A percentile compares a stretch with the other conserved stretches of the same genome.
Conservation (phyloP, 2,797 vertebrate species). For the Tarsius wallacei region DNA sequence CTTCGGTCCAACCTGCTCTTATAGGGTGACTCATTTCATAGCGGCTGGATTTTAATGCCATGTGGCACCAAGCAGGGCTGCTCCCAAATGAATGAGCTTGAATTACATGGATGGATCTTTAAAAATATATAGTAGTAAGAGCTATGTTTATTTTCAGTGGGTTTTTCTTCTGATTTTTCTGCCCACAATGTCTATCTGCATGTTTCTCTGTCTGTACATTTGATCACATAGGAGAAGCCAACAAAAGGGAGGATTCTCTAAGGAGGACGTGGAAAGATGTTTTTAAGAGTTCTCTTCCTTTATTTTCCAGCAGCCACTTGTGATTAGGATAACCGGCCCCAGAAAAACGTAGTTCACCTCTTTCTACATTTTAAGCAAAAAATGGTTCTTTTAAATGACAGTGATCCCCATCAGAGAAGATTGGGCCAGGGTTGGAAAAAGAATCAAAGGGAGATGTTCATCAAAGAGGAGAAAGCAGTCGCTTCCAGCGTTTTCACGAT, state of each 20-base stretch:
- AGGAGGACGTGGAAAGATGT: not conserved
- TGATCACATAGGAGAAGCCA: not conserved
- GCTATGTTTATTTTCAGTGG: conserved; percentile 40
- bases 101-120: conserved; percentile 22
- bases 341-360: not conserved
- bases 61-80: not conserved
- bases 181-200: not conserved
- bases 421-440: not conserved
- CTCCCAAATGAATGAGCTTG: conserved; percentile 61
- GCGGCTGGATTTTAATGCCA: not conserved
- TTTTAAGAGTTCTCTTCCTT: not conserved
- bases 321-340: not conserved
- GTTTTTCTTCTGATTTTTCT: not conserved
- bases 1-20: conserved; percentile 39
- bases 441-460: not conserved
- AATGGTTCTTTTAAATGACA: not conserved
- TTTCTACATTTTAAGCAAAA: not conserved
- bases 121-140: conserved; percentile 20
- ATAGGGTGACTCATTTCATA: conserved; percentile 27
- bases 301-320: not conserved
- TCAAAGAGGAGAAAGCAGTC: not conserved
- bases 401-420: not conserved
- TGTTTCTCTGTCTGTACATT: not conserved
- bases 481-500: not conserved
- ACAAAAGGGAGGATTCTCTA: not conserved